phyloP scores from a whole-genome alignment of 1,140 invertebrate genomes.

The Orchestia grillus region DNA sequence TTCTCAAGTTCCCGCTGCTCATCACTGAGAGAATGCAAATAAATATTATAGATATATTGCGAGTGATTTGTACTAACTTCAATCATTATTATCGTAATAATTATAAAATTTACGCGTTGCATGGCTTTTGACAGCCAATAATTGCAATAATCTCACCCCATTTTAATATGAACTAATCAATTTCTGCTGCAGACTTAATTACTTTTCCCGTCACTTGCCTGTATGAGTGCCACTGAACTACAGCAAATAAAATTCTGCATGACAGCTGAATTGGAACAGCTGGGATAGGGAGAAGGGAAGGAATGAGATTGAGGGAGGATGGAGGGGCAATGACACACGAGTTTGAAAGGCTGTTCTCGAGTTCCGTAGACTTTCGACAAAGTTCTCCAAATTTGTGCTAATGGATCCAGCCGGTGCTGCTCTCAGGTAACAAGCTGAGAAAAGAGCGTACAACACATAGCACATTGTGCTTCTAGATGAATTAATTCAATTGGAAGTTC shows the following conservation, averaged over 20 bases:
- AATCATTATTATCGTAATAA: too few species aligned
- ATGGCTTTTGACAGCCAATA: too few species aligned
- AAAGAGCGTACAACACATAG: background rate
- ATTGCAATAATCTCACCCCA: too few species aligned
- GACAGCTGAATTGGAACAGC: background rate
- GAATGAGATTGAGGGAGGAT: background rate
- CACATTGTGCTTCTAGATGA: background rate
- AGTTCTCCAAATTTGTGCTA: background rate
- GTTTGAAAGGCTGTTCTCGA: background rate
- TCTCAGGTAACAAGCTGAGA: background rate
- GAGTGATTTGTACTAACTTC: too few species aligned
- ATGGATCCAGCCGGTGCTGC: background rate
- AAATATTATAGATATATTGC: too few species aligned
- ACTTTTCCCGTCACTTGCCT: background rate
- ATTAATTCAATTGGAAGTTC: too few species aligned
- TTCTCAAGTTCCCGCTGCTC: too few species aligned
- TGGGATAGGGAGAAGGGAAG: background rate
- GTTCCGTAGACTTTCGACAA: background rate
- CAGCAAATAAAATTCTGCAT: background rate
- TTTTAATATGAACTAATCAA: background rate
- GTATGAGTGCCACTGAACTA: background rate
- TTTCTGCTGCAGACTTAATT: background rate
- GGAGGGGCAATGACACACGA: background rate
- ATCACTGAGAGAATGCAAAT: too few species aligned
- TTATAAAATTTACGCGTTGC: too few species aligned